phyloP scores from a whole-genome alignment of 2,113 vertebrate species.

The Myiopsitta monachus region DNA sequence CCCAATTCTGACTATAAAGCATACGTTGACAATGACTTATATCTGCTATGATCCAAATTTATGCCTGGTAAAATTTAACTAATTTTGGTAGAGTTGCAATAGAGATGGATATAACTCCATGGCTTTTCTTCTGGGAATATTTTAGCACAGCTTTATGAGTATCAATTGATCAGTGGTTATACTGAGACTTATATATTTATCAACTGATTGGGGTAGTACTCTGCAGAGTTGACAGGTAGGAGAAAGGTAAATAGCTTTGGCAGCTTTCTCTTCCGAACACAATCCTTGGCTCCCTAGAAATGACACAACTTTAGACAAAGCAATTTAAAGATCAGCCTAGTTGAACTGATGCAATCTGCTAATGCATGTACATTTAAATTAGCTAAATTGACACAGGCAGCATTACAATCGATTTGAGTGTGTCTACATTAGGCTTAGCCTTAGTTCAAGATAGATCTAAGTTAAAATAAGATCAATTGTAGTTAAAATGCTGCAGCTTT shows the following conservation, averaged over 20 bases:
- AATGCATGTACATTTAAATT: constrained; percentile 56
- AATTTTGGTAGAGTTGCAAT: neutral
- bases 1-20: neutral
- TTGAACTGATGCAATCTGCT: constrained; percentile 49
- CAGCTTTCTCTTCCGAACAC: neutral
- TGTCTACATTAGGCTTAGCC: constrained; percentile 13
- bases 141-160: neutral
- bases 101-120: neutral
- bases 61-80: neutral
- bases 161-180: neutral
- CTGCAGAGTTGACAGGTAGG: neutral
- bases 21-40: neutral
- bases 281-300: neutral
- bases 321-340: constrained; percentile 48
- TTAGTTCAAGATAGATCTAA: constrained; percentile 17
- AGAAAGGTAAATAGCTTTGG: neutral
- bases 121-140: neutral
- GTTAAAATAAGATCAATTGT: constrained; percentile 32
- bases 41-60: neutral
- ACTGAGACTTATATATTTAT: neutral
- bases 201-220: neutral
- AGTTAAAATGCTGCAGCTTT: neutral
- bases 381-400: constrained; percentile 41
- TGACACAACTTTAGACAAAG: constrained; percentile 23
- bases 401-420: constrained; percentile 19